Percentiles rank a stretch among this genome's conserved stretches.
These are phyloP conservation scores for Bagarius yarrelli DNA, from an alignment of 2,113 vertebrate genomes.

Conservation along the genomic window DNA sequence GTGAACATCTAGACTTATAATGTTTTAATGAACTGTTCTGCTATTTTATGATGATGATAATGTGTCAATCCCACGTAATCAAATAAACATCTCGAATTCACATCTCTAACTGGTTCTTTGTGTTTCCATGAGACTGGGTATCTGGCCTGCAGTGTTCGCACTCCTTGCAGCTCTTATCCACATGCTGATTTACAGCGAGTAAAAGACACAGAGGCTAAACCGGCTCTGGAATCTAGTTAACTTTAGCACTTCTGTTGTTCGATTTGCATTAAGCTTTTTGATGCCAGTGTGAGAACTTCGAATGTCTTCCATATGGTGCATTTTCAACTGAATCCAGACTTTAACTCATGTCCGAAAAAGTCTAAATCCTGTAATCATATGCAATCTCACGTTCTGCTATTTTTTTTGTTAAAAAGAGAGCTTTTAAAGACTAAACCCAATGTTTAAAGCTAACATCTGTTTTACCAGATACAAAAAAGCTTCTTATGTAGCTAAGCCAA, in stretches of 20 bases:
- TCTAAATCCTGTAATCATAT: neutral
- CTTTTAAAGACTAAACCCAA: neutral
- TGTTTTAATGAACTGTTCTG: neutral
- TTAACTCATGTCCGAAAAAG: no score
- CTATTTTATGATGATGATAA: neutral
- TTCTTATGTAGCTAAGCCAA: no score
- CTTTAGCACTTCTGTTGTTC: slow-evolving; percentile 1
- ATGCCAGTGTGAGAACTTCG: slow-evolving; percentile 4
- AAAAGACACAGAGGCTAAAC: slow-evolving; percentile 19
- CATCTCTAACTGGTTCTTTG: neutral
- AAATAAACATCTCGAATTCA: neutral
- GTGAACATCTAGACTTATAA: neutral
- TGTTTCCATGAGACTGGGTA: neutral
- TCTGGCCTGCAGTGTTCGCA: neutral
- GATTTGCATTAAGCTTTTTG: neutral
- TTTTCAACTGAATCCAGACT: neutral
- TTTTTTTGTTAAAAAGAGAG: neutral
- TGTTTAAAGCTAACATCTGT: neutral
- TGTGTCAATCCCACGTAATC: neutral
- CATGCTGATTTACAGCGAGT: slow-evolving; percentile 25
- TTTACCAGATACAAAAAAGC: no score
- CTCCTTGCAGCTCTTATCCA: slow-evolving; percentile 1
- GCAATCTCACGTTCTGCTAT: neutral
- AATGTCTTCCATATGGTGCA: slow-evolving; percentile 34
- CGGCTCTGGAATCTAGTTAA: slow-evolving; percentile 32